Conservation (phyloP, 1,140 invertebrate species). For the Neotoxoptera formosana region DNA sequence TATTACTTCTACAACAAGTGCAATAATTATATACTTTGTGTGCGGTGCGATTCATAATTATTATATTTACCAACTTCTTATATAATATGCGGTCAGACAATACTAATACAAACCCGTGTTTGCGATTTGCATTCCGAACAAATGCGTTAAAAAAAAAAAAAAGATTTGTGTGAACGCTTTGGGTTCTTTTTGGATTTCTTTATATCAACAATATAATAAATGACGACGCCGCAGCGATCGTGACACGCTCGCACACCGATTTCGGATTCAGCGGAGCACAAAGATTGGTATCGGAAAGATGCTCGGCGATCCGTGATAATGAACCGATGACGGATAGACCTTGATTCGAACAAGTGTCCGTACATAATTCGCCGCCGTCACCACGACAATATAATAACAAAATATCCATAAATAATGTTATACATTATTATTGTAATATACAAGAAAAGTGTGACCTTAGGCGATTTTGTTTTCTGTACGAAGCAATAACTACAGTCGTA, state of each 20-base stretch:
- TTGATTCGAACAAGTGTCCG: conserved; percentile 47
- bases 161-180: not conserved
- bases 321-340: conserved; percentile 26
- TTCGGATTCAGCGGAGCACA: not conserved
- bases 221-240: not conserved
- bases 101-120: not conserved
- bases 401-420: not conserved
- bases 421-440: too few relatives aligned
- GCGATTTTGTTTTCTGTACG: not conserved
- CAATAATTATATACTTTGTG: not conserved
- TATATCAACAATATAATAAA: not conserved
- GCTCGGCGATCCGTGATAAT: conserved; percentile 2
- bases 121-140: not conserved
- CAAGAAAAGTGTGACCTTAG: not conserved
- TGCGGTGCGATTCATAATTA: not conserved
- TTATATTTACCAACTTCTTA: not conserved
- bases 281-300: conserved; percentile 8
- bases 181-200: not conserved
- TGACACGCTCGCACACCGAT: conserved; percentile 9
- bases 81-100: not conserved
- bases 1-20: not conserved
- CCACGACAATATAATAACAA: not conserved
- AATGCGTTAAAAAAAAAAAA: not conserved
- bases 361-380: conserved; percentile 17
- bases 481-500: not conserved